Evolutionary conservation across 1,140 invertebrate genomes (phyloP), one percentile per base, ranked within the genome.

Genomic region (Lysiphlebus fabarum): DNA sequence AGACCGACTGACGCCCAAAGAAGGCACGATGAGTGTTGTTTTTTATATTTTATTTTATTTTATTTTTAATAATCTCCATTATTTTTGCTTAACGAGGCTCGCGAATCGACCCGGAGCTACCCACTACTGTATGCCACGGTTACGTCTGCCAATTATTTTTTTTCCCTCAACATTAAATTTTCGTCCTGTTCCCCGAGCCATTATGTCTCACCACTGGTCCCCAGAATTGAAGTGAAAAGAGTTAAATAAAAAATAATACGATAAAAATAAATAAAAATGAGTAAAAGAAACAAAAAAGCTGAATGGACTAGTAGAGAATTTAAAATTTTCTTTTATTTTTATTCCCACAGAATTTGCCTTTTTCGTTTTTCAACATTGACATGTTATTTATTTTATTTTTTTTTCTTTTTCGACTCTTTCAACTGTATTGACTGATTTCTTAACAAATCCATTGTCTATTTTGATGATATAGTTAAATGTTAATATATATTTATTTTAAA

Each of bases 1-100:
- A 51, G 55, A 59, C 40, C 56, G 58, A 59, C 54, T 59, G 59
- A 60, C 43, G 48, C 26, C 9, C 48, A 17, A 40, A 44, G 53
- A 56, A 26, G 41, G 36, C 9, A 38, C 53, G 41, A 14, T 44
- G 41, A 17, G 14, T 43, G 7, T 45, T 10, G 2, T 50, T 36
- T 11, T 34, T 17, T 50, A 33, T 17, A 33, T 45, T 59, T 26
- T 33, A 36, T n/a, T 41, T 50, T 44, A 7, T 40, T 40, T 14
- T 57, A 26, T 44, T 45, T 54, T 60, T 34, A 37, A 54, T 54
- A 60, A 54, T 60, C 58, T 60, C 53, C 58, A 60, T 60, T 60
- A 60, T 60, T 60, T 60, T 55, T 55, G 58, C 58, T 55, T 60
- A 60, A 60, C 58, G 58, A 60, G 58, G 36, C 41, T 60, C 38